A percentile compares a stretch with the other conserved stretches of the same genome.
These are phyloP conservation scores for Ctenoplectra terminalis DNA, from an alignment of 1,140 invertebrate genomes.

Conservation along the genomic window DNA sequence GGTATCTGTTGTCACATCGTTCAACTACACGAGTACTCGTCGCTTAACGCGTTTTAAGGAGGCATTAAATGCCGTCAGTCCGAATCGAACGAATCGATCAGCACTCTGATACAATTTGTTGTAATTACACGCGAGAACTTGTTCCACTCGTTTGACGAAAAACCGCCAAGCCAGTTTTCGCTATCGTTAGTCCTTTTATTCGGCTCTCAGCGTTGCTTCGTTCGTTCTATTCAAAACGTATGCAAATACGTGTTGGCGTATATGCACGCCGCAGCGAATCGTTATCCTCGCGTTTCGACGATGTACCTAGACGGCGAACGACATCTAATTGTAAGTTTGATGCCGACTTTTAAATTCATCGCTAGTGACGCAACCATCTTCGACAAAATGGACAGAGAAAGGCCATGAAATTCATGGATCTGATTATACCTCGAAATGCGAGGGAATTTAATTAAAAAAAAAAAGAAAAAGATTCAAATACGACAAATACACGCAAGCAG, in stretches of 20 bases:
- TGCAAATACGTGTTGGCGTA: slow-evolving; percentile 31
- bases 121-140: slow-evolving; percentile 27
- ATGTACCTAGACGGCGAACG: background rate
- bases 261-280: background rate
- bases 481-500: background rate
- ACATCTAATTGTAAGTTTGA: background rate
- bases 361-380: background rate
- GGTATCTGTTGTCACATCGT: background rate
- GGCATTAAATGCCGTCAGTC: background rate
- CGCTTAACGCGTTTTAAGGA: background rate
- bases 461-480: too few species aligned
- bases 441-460: too few species aligned
- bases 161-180: background rate
- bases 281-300: background rate
- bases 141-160: background rate
- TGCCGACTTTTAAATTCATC: background rate
- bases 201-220: background rate
- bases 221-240: slow-evolving; percentile 39
- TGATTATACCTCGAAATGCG: too few species aligned
- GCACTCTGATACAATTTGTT: slow-evolving; percentile 7
- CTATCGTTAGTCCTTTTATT: slow-evolving; percentile 16
- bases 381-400: background rate
- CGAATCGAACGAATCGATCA: slow-evolving; percentile 16
- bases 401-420: too few species aligned
- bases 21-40: too few species aligned